A percentile compares a stretch with the other conserved stretches of the same genome.
Conservation (phyloP, 2,888 invertebrate genomes). For the Clostera curtula region DNA sequence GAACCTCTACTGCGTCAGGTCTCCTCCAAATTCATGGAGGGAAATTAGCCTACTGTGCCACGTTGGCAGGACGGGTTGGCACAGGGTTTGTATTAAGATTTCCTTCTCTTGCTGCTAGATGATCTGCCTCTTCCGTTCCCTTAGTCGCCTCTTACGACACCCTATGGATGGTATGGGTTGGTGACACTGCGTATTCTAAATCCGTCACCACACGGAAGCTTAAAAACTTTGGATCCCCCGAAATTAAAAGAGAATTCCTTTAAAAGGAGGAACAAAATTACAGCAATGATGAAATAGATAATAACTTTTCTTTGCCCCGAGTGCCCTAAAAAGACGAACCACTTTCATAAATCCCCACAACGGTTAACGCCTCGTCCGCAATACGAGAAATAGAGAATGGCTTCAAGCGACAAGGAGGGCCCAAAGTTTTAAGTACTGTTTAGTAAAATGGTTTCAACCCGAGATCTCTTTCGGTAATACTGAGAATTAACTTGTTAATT, state of each 20-base stretch:
- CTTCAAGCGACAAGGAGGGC: constrained; percentile 44
- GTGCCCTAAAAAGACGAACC: constrained; percentile 53
- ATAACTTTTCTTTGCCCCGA: constrained; percentile 48
- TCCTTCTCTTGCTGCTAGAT: too few species aligned
- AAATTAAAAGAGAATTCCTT: constrained; percentile 39
- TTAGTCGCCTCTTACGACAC: too few species aligned
- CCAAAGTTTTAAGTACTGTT: constrained; percentile 56
- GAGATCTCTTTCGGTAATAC: constrained; percentile 48
- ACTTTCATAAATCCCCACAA: constrained; percentile 58
- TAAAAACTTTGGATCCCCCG: constrained; percentile 32
- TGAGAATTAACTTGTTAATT: constrained; percentile 45
- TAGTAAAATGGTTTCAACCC: constrained; percentile 50
- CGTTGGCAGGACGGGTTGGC: too few species aligned
- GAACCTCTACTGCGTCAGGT: too few species aligned
- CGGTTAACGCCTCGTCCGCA: constrained; percentile 59
- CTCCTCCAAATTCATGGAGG: too few species aligned
- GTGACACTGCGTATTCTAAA: too few species aligned
- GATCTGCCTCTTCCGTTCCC: too few species aligned
- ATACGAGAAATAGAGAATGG: constrained; percentile 47
- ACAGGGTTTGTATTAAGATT: too few species aligned
- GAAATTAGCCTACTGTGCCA: too few species aligned
- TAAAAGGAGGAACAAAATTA: constrained; percentile 44
- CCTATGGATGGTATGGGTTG: too few species aligned
- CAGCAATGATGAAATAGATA: constrained; percentile 45
- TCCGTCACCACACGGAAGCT: too few species aligned